phyloP scores from a whole-genome alignment of 2,113 vertebrate species.

The Corythaeola cristata region DNA sequence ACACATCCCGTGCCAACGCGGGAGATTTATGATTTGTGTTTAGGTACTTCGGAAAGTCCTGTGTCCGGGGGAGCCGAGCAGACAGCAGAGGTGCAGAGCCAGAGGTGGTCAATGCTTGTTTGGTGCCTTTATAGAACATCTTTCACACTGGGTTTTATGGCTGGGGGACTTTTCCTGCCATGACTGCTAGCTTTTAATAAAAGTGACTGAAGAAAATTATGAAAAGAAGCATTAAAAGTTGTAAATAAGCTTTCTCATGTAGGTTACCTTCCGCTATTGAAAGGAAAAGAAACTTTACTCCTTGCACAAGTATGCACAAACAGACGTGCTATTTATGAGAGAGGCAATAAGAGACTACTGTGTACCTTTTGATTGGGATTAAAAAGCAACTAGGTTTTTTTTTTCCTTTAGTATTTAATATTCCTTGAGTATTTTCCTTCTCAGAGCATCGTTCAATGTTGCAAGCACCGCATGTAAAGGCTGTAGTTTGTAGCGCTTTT shows the following conservation, averaged over 20 bases:
- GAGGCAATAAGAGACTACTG: background rate
- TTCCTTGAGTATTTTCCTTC: background rate
- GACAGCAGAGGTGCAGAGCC: background rate
- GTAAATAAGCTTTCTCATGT: background rate
- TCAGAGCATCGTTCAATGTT: background rate
- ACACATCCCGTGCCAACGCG: accelerated
- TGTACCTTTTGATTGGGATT: background rate
- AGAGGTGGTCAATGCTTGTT: background rate
- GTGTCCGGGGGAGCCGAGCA: accelerated
- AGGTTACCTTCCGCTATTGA: background rate
- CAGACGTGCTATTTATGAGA: background rate
- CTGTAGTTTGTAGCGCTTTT: background rate
- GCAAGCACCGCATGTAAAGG: background rate
- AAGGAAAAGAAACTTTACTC: background rate
- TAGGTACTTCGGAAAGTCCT: background rate
- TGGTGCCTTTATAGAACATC: background rate
- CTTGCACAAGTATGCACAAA: background rate
- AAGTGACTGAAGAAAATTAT: background rate
- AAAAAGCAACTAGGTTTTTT: background rate
- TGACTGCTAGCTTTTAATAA: background rate
- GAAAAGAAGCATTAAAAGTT: constrained; percentile 34
- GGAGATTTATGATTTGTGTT: background rate
- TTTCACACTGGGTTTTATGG: background rate
- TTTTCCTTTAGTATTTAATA: background rate
- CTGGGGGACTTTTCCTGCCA: background rate